Percentiles rank a stretch among this genome's conserved stretches.
Evolutionary conservation across 2,888 invertebrate genomes (phyloP).

Genomic region (Parapristionchus giblindavisi): DNA sequence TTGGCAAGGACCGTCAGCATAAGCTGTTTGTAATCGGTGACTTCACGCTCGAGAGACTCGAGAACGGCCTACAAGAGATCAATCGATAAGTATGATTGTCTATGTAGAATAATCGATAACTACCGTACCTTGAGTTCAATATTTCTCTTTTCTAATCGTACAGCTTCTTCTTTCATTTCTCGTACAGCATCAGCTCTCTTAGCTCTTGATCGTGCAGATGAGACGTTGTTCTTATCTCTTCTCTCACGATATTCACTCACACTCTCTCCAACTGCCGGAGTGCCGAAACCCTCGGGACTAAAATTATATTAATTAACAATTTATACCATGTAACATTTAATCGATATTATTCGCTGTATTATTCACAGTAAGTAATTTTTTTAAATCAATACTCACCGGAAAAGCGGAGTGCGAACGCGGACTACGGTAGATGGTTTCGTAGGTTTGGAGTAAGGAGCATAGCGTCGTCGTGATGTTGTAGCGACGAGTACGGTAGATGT

Average conservation of each 20-base stretch:
- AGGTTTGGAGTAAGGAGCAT: background rate
- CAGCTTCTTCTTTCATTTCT: slow-evolving; percentile 34
- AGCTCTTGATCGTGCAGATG: slow-evolving; percentile 10
- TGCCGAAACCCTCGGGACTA: slow-evolving; percentile 31
- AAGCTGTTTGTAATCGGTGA: slow-evolving; percentile 30
- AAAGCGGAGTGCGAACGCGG: no score
- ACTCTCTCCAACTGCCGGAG: slow-evolving; percentile 17
- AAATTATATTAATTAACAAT: no score
- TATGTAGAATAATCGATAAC: background rate
- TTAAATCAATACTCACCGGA: no score
- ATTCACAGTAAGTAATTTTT: no score
- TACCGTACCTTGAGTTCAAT: slow-evolving; percentile 37
- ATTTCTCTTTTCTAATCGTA: slow-evolving; percentile 27
- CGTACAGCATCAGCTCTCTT: slow-evolving; percentile 25
- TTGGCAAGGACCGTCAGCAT: slow-evolving; percentile 25
- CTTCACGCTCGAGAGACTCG: slow-evolving; percentile 22
- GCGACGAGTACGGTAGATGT: background rate
- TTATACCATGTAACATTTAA: no score
- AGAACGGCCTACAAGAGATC: slow-evolving; percentile 25
- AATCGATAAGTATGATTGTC: background rate
- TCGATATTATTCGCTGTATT: no score
- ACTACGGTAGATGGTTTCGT: background rate
- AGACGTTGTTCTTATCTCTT: slow-evolving; percentile 38
- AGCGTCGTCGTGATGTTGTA: no score
- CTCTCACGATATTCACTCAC: slow-evolving; percentile 27